Evolutionary conservation across 2,888 invertebrate genomes (phyloP), one percentile per base, ranked within the genome.

Genomic region (Hirtodrosophila cameraria): DNA sequence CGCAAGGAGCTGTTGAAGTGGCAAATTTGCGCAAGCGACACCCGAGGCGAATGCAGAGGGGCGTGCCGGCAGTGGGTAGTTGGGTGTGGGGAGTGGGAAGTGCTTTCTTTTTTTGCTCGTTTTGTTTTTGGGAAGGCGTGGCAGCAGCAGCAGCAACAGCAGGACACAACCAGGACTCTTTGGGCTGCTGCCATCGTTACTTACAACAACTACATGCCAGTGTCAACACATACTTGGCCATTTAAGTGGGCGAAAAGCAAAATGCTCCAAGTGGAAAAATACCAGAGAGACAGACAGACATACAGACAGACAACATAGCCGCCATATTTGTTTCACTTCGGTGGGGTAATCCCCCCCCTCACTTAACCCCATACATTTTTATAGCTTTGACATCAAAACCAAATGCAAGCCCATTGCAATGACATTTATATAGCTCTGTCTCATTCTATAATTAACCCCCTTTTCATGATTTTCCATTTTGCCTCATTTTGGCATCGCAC

Each of bases 1-100:
- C 89, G 81, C 89, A 89, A 89, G 88, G 88, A 89, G 89, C 89
- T 89, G 89, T 89, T 89, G 89, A 89, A 89, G 89, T 89, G 90
- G 89, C 90, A 90, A 89, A 89, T 89, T 89, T 90, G 89, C 88
- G 86, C 88, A 89, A 88, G 88, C 88, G 86, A 81, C 89, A 84
- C 80, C 77, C 75, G 78, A 71, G 75, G 68, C 72, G 66, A 54
- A 57, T 48, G 63, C 58, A 54, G 54, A 33, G 12, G 9, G 15
- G 1, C 8, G 41, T 33, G 1, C 13, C 15, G 46, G 25, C n/a
- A n/a, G n/a, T n/a, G n/a, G n/a, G n/a, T n/a, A n/a, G n/a, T n/a
- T 2, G 20, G 3, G 18, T 6, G 39, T 12, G 5, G 13, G 36
- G 15, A n/a, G 6, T 3, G 18, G n/a, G 8, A 15, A 28, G n/a